phyloP scores from a whole-genome alignment of 1,140 invertebrate genomes.

The Portunus trituberculatus region DNA sequence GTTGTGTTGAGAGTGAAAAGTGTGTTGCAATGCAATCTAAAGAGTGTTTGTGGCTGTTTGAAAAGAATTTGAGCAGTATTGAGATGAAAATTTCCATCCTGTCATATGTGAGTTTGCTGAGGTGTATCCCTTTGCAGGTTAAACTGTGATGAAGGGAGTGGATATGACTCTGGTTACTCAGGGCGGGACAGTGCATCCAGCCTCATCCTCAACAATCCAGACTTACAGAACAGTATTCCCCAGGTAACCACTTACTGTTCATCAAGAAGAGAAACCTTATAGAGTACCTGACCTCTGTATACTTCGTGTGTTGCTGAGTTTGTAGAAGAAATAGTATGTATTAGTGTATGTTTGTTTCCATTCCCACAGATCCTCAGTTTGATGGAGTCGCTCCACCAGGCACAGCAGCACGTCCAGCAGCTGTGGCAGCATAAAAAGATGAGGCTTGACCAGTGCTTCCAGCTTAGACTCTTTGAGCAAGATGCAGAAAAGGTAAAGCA shows the following conservation, averaged over 20 bases:
- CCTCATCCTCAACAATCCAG: slow-evolving; percentile 86
- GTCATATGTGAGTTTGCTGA: too few species aligned
- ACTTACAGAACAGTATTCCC: slow-evolving; percentile 83
- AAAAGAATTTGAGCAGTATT: too few species aligned
- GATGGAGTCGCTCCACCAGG: slow-evolving; percentile 90
- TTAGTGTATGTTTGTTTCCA: not conserved
- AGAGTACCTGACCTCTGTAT: too few species aligned
- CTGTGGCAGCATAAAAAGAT: slow-evolving; percentile 96
- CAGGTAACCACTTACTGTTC: slow-evolving; percentile 78
- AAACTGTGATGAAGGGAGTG: slow-evolving; percentile 80
- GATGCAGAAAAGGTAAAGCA: slow-evolving; percentile 93
- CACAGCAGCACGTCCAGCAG: slow-evolving; percentile 94
- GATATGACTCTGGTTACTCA: slow-evolving; percentile 83
- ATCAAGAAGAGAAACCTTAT: too few species aligned
- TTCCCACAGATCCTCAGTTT: slow-evolving; percentile 86
- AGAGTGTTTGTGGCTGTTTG: too few species aligned
- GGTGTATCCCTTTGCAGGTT: slow-evolving; percentile 78
- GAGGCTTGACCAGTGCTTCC: slow-evolving; percentile 97
- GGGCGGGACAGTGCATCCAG: slow-evolving; percentile 83
- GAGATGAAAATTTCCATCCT: too few species aligned
- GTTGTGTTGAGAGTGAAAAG: too few species aligned
- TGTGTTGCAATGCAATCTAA: too few species aligned
- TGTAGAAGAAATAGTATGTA: not conserved
- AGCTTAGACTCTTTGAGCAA: slow-evolving; percentile 96
- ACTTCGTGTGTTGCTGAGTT: slow-evolving; percentile 36